These are phyloP conservation scores for Cynopterus brachyotis DNA, from an alignment of 2,113 vertebrate species.

Conservation along the genomic window DNA sequence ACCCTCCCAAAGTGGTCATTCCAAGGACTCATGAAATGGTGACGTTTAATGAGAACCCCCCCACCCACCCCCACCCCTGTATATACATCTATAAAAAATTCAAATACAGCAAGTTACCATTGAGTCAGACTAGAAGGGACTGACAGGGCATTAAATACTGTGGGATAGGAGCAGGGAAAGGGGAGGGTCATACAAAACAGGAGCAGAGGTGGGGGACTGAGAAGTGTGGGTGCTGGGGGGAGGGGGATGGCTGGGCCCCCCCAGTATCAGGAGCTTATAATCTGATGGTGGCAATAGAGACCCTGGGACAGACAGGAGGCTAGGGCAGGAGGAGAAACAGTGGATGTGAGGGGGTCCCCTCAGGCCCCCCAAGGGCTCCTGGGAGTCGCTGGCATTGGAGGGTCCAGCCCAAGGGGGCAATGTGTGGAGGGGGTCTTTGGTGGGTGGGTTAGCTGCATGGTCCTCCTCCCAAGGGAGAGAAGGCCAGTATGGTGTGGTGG, in stretches of 20 bases:
- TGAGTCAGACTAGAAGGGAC: conserved; percentile 78
- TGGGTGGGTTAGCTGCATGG: conserved; percentile 74
- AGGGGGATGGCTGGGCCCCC: conserved; percentile 69
- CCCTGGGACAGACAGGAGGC: conserved; percentile 73
- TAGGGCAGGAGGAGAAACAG: conserved; percentile 56
- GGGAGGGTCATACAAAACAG: conserved; percentile 70
- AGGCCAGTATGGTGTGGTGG: neutral
- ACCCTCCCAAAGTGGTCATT: conserved; percentile 41
- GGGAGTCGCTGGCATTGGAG: conserved; percentile 77
- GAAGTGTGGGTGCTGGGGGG: conserved; percentile 68
- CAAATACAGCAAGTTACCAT: conserved; percentile 82
- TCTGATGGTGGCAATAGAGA: conserved; percentile 75
- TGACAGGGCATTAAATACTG: conserved; percentile 79
- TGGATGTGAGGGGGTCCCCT: conserved; percentile 54
- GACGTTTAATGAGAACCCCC: conserved; percentile 78
- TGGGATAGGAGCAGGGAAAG: conserved; percentile 5
- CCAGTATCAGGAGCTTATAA: conserved; percentile 77
- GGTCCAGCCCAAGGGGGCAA: conserved; percentile 68
- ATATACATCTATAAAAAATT: conserved; percentile 83
- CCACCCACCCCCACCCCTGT: conserved; percentile 60
- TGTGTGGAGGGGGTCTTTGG: conserved; percentile 68
- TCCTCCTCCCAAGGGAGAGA: conserved; percentile 27
- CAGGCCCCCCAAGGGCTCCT: conserved; percentile 67
- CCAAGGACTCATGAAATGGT: conserved; percentile 77
- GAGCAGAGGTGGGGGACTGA: conserved; percentile 46